Evolutionary conservation across 2,888 invertebrate species (phyloP).

Genomic region (Cinara cedri): DNA sequence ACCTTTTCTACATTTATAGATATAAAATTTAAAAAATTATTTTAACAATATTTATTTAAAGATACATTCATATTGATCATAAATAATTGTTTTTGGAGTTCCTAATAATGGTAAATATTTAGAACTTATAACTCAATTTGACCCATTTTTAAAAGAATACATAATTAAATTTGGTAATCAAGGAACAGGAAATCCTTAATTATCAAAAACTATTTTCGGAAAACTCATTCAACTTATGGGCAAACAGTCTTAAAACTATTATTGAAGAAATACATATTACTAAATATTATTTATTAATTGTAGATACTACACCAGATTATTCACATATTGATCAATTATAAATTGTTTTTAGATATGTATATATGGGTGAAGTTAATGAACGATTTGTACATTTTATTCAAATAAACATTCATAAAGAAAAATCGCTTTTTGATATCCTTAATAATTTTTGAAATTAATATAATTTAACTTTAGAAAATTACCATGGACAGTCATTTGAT

Average conservation of each 20-base stretch:
- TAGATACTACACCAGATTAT: constrained; percentile 13
- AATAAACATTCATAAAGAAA: neutral
- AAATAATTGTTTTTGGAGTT: constrained; percentile 60
- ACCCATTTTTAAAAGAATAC: constrained; percentile 8
- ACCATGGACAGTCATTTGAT: neutral
- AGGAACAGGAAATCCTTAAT: neutral
- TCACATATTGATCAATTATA: constrained; percentile 17
- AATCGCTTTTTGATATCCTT: neutral
- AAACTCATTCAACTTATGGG: neutral
- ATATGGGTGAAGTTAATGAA: constrained; percentile 10
- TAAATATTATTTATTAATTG: neutral
- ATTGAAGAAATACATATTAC: constrained; percentile 5
- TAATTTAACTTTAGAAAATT: constrained; percentile 17
- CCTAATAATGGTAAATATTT: constrained; percentile 61
- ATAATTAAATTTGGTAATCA: neutral
- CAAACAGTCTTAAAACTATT: constrained; percentile 2
- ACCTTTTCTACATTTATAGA: too few relatives aligned
- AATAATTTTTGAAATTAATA: constrained; percentile 8
- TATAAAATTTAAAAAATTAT: too few relatives aligned
- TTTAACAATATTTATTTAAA: too few relatives aligned
- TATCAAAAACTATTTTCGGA: neutral
- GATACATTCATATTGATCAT: too few relatives aligned
- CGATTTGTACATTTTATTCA: constrained; percentile 10
- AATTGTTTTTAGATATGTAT: constrained; percentile 15
- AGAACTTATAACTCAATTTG: constrained; percentile 33